phyloP scores from a whole-genome alignment of 2,113 vertebrate genomes.

The Aspidoscelis tigris region DNA sequence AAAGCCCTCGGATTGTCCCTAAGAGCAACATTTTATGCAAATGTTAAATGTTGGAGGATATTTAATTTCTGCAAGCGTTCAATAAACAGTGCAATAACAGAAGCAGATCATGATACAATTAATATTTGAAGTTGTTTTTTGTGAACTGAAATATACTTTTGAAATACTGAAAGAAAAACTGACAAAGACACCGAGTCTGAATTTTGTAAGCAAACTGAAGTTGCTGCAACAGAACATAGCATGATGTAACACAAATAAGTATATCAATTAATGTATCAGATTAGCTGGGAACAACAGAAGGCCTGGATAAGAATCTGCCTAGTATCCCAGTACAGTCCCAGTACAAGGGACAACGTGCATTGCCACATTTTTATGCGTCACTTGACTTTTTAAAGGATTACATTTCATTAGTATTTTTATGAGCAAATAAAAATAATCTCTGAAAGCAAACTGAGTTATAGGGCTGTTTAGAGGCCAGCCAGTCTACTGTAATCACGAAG shows the following conservation, averaged over 20 bases:
- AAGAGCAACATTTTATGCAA: conserved; percentile 50
- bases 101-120: conserved; percentile 25
- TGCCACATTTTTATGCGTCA: conserved; percentile 10
- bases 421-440: conserved; percentile 30
- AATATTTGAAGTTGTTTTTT: conserved; percentile 28
- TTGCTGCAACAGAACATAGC: not conserved
- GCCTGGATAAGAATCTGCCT: not conserved
- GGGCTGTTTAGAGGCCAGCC: conserved; percentile 25
- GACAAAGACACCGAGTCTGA: conserved; percentile 5
- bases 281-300: conserved; percentile 30
- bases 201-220: conserved; percentile 28
- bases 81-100: not conserved
- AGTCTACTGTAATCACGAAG: conserved; percentile 29
- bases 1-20: conserved; percentile 56
- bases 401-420: not conserved
- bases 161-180: not conserved
- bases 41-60: not conserved
- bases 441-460: conserved; percentile 37
- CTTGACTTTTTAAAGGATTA: conserved; percentile 39
- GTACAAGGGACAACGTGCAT: not conserved
- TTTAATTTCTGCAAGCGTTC: conserved; percentile 38
- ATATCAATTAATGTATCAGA: too few species aligned
- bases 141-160: not conserved
- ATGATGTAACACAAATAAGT: conserved; percentile 10
- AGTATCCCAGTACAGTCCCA: conserved; percentile 33